phyloP scores from a whole-genome alignment of 2,888 invertebrate genomes.

The Alentia gelatinosa region DNA sequence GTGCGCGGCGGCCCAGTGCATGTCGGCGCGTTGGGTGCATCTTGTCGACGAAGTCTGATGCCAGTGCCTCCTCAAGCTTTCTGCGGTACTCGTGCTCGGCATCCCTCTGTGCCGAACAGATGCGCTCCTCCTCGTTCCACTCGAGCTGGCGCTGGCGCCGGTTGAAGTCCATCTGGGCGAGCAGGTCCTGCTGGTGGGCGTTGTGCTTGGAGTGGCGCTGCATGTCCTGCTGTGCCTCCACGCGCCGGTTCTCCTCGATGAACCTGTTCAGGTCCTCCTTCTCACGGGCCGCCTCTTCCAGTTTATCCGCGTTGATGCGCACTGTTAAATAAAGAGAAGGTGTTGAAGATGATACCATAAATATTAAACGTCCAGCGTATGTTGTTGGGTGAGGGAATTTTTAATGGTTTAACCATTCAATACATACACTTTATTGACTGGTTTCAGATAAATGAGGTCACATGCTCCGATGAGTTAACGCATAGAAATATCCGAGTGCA shows the following conservation, averaged over 20 bases:
- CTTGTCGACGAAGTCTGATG: slow-evolving; percentile 73
- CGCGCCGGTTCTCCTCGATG: slow-evolving; percentile 75
- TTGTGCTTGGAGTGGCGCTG: slow-evolving; percentile 67
- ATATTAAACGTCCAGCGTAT: no score
- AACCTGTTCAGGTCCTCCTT: slow-evolving; percentile 69
- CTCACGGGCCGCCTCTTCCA: slow-evolving; percentile 71
- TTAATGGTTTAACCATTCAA: no score
- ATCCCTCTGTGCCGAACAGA: slow-evolving; percentile 71
- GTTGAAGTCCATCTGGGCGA: slow-evolving; percentile 77
- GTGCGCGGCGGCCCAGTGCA: neutral
- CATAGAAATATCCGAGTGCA: no score
- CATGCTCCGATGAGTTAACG: no score
- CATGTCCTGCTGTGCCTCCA: slow-evolving; percentile 71
- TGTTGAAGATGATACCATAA: no score
- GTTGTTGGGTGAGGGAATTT: no score
- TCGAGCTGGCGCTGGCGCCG: slow-evolving; percentile 66
- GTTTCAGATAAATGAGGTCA: no score
- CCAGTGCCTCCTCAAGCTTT: slow-evolving; percentile 73
- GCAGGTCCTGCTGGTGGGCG: slow-evolving; percentile 75
- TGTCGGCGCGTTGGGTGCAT: slow-evolving; percentile 76
- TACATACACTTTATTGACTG: no score
- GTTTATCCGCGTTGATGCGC: slow-evolving; percentile 69
- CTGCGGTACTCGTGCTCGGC: slow-evolving; percentile 77
- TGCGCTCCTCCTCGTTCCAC: slow-evolving; percentile 68
- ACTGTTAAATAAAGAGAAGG: slow-evolving; percentile 67